Conservation (phyloP, 2,888 invertebrate genomes). For the Synanthedon formicaeformis region DNA sequence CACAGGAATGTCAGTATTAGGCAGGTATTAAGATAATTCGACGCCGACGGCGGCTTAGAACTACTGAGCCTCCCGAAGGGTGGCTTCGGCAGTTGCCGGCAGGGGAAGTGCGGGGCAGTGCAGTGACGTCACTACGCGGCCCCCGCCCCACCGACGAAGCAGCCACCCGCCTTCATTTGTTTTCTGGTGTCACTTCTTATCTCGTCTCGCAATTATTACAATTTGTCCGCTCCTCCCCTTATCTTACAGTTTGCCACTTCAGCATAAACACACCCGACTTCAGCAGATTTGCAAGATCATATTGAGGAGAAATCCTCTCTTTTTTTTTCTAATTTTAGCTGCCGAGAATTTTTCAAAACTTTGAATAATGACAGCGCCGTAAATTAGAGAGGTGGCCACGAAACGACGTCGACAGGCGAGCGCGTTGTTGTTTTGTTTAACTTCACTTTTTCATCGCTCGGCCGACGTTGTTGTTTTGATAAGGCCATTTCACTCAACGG, state of each 20-base stretch:
- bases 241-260: constrained; percentile 64
- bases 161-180: constrained; percentile 63
- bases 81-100: constrained; percentile 21
- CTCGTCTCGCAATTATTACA: constrained; percentile 70
- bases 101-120: constrained; percentile 4
- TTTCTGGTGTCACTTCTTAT: constrained; percentile 70
- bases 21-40: too few species aligned
- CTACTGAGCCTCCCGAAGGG: constrained; percentile 23
- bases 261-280: constrained; percentile 61
- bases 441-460: constrained; percentile 48
- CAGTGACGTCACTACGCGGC: constrained; percentile 43
- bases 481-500: constrained; percentile 20
- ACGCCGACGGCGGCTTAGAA: constrained; percentile 15
- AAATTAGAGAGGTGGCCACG: constrained; percentile 50
- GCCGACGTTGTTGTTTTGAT: constrained; percentile 39
- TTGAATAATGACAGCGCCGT: constrained; percentile 56
- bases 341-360: constrained; percentile 46
- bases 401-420: constrained; percentile 40
- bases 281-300: constrained; percentile 64
- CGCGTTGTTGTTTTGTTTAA: constrained; percentile 45
- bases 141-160: constrained; percentile 21
- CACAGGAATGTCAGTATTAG: constrained; percentile 2
- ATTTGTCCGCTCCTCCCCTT: constrained; percentile 70
- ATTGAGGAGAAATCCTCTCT: constrained; percentile 44
- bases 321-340: constrained; percentile 44